Base-by-base conservation (phyloP, 2,888 invertebrate species). In the Matsumyia berberina region DNA sequence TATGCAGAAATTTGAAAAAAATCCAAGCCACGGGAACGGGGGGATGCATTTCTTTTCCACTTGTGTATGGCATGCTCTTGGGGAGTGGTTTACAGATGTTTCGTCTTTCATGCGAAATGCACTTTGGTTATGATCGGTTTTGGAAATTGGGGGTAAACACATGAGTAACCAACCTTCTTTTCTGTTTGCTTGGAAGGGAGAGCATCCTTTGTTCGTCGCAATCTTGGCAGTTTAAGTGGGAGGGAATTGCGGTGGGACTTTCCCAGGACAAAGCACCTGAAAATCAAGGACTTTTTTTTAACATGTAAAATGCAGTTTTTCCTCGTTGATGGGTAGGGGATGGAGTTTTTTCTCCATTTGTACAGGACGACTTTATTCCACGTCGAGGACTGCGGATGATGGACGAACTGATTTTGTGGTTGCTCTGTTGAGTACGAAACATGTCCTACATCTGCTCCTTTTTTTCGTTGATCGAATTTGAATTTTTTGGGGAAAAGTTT, bases 81-180 rank as follows among this genome's bases (percentile, higher is more conserved):
- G 53, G 35, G 35, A 60, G 55, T 72, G 39, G 39, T 67, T 62
- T 73, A 67, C 77, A 82, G 82, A 77, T 77, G 78, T 78, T 78
- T 64, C 46, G 49, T 42, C 24, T 67, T 78, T 62, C 42, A 29
- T 67, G 55, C 29, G 78, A 67, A 51, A 73, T 67, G 78, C 72
- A 73, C 73, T 78, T 72, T 78, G 46, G 72, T 83, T 83, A 73
- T 83, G 82, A 83, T 83, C 82, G 78, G 78, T 77, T 78, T 57
- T 67, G 12, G 49, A 69, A 74, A 74, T 67, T 49, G 39, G 33
- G 33, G 15, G 46, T 66, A 77, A 66, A 51, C 51, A 55, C 57
- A 53, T 53, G 60, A 46, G 53, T 19, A 51, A 64, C 15, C 31
- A 6, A n/a, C 35, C 46, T 57, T 8, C 15, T 31, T 37, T 15